These are phyloP conservation scores for Anthonomus grandis DNA, from an alignment of 1,140 invertebrate species.

Conservation along the genomic window DNA sequence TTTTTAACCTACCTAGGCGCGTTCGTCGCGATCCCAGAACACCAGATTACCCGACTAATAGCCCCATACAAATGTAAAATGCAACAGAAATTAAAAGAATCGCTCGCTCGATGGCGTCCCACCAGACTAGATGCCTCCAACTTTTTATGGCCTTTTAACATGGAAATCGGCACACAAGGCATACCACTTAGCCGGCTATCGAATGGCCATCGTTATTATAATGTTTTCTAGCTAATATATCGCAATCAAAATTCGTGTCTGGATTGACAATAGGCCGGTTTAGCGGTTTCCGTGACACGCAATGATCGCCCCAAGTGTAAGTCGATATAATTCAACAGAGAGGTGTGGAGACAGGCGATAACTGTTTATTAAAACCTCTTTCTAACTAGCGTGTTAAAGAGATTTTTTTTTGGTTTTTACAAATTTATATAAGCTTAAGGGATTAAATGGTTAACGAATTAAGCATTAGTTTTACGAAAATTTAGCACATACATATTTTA, in stretches of 20 bases:
- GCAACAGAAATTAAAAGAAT: conserved; percentile 34
- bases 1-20: conserved; percentile 17
- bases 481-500: too few species aligned
- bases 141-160: conserved; percentile 32
- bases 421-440: too few species aligned
- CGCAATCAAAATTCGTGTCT: conserved; percentile 29
- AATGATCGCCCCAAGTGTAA: not conserved
- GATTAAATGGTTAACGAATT: too few species aligned
- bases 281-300: conserved; percentile 6
- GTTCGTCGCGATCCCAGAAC: conserved; percentile 28
- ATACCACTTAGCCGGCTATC: conserved; percentile 25
- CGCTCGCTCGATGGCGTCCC: conserved; percentile 20
- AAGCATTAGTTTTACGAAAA: too few species aligned
- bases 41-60: conserved; percentile 33
- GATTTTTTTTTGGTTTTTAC: too few species aligned
- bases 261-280: conserved; percentile 15
- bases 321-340: too few species aligned
- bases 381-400: too few species aligned
- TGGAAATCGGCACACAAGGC: conserved; percentile 23
- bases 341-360: too few species aligned
- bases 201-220: conserved; percentile 21
- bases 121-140: conserved; percentile 25
- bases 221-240: conserved; percentile 28
- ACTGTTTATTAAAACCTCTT: too few species aligned
- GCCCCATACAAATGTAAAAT: conserved; percentile 36